phyloP scores from a whole-genome alignment of 2,113 vertebrate genomes.

The Leptobrachium leishanense region DNA sequence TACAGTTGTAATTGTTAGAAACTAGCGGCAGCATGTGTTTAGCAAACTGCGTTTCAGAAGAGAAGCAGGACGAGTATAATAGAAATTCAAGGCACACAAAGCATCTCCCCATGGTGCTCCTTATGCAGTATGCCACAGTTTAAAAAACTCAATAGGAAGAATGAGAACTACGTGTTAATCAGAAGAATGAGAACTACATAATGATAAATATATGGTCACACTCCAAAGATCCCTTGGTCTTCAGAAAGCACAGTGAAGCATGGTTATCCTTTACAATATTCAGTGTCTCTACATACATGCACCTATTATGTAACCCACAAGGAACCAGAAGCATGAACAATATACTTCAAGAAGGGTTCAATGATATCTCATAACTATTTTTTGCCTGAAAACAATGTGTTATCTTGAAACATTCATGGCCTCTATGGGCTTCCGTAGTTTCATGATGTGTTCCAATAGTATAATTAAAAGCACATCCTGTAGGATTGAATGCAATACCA shows the following conservation, averaged over 20 bases:
- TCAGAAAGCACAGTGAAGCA: background rate
- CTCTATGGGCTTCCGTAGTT: too few relatives aligned
- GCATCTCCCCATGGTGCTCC: background rate
- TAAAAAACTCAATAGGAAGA: constrained; percentile 5
- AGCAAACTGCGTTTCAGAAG: background rate
- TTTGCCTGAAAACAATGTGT: too few relatives aligned
- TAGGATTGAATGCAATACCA: too few relatives aligned
- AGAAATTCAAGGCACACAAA: constrained; percentile 18
- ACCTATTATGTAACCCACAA: background rate
- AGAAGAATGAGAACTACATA: constrained; percentile 4
- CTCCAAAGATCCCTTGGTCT: background rate
- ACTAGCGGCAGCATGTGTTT: constrained; percentile 18
- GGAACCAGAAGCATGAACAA: too few relatives aligned
- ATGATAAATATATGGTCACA: constrained; percentile 6
- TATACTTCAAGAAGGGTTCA: too few relatives aligned
- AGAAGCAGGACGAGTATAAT: constrained; percentile 26
- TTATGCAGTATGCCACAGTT: background rate
- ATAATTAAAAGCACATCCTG: too few relatives aligned
- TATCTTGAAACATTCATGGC: too few relatives aligned
- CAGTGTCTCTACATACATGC: too few relatives aligned
- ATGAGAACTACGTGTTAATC: constrained; percentile 4
- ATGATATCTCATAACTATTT: too few relatives aligned
- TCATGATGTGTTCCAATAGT: too few relatives aligned
- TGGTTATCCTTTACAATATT: too few relatives aligned
- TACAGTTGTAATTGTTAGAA: constrained; percentile 21